phyloP scores from a whole-genome alignment of 2,888 invertebrate species.

The Tetrapedia diversipes region DNA sequence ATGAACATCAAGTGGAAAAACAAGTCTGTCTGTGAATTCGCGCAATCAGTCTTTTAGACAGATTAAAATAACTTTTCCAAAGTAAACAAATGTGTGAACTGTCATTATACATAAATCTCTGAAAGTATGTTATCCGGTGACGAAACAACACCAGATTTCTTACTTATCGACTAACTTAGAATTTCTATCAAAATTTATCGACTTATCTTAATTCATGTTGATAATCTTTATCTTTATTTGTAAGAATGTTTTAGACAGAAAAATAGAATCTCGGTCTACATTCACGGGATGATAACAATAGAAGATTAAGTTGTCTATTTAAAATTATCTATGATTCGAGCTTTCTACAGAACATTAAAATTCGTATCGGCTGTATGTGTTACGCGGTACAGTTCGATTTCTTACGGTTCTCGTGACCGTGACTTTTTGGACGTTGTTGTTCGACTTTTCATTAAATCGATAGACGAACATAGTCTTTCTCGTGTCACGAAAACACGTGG shows the following conservation, averaged over 20 bases:
- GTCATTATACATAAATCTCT: conserved; percentile 1
- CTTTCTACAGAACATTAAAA: no score
- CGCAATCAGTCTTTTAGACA: conserved; percentile 29
- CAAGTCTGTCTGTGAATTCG: conserved; percentile 30
- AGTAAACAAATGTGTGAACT: conserved; percentile 20
- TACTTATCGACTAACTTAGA: neutral
- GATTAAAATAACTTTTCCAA: conserved; percentile 21
- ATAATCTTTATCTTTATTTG: neutral
- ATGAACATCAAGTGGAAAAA: neutral
- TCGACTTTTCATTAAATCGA: conserved; percentile 58
- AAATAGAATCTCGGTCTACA: neutral
- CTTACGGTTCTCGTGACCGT: conserved; percentile 39
- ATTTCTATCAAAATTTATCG: neutral
- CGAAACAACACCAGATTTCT: neutral
- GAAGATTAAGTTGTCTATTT: neutral
- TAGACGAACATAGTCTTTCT: conserved; percentile 33
- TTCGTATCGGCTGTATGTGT: no score
- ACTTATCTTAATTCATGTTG: neutral
- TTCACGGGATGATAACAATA: neutral
- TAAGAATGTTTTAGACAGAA: neutral
- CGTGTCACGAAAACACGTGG: conserved; percentile 53
- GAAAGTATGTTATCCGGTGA: conserved; percentile 6
- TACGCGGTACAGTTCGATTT: neutral
- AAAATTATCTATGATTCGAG: neutral
- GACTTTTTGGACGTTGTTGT: conserved; percentile 53